These are phyloP conservation scores for Pemphigus obesinymphae DNA, from an alignment of 1,140 invertebrate species.

Conservation along the genomic window DNA sequence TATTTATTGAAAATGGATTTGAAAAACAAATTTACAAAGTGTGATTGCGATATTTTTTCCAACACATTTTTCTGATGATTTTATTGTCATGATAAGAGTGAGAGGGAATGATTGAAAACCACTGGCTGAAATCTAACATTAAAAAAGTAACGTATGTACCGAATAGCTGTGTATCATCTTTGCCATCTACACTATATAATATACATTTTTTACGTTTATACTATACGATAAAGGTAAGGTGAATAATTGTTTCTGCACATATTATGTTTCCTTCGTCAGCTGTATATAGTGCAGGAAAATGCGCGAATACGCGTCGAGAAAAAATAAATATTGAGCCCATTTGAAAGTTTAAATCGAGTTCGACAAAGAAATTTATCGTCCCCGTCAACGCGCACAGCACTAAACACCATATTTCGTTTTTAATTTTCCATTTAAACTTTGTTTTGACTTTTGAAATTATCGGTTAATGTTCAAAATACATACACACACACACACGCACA, in stretches of 20 bases:
- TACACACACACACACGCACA: background rate
- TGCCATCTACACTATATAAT: background rate
- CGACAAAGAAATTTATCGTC: background rate
- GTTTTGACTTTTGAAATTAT: background rate
- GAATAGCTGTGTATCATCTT: too few relatives aligned
- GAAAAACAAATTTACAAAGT: too few relatives aligned
- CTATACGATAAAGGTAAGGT: background rate
- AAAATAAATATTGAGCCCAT: background rate
- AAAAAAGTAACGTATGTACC: too few relatives aligned
- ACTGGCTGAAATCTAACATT: too few relatives aligned
- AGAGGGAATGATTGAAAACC: too few relatives aligned
- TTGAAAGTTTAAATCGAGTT: conserved; percentile 19
- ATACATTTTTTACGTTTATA: background rate
- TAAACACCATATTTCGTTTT: background rate
- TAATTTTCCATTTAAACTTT: background rate
- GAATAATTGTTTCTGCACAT: background rate
- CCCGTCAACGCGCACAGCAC: background rate
- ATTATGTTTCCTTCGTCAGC: background rate
- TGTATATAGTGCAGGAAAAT: too few relatives aligned
- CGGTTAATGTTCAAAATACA: background rate
- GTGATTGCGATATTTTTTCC: too few relatives aligned
- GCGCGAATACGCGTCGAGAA: background rate
- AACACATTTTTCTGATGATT: too few relatives aligned
- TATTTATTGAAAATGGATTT: too few relatives aligned
- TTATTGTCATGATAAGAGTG: too few relatives aligned